These are phyloP conservation scores for Lasioglossum baleicum DNA, from an alignment of 1,140 invertebrate species.

Conservation along the genomic window DNA sequence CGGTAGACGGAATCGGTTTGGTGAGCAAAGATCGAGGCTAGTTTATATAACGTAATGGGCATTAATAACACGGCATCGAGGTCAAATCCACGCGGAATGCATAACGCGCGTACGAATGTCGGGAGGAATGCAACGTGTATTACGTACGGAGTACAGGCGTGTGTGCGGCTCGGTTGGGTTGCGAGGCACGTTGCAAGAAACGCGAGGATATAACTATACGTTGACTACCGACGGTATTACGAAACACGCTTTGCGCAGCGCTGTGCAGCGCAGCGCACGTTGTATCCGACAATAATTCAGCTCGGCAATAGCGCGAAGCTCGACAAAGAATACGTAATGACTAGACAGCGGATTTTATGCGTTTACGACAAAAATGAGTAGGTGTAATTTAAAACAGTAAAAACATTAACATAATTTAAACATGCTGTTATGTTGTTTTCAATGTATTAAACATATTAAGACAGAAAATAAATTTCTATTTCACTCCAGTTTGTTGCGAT, in stretches of 20 bases:
- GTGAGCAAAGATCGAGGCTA: not conserved
- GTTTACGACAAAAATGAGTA: too few species aligned
- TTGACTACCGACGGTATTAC: constrained; percentile 41
- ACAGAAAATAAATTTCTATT: too few species aligned
- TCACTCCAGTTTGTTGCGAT: too few species aligned
- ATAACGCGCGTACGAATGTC: constrained; percentile 45
- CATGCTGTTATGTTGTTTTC: too few species aligned
- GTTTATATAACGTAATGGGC: constrained; percentile 51
- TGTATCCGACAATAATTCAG: constrained; percentile 12
- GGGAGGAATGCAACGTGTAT: constrained; percentile 44
- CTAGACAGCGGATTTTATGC: not conserved
- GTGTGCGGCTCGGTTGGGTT: not conserved
- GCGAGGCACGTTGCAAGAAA: constrained; percentile 46
- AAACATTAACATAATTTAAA: too few species aligned
- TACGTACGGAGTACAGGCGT: constrained; percentile 38
- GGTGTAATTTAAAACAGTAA: too few species aligned
- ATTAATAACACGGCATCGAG: constrained; percentile 49
- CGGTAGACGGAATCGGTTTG: not conserved
- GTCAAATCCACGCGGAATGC: constrained; percentile 46
- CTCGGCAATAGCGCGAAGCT: not conserved
- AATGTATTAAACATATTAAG: too few species aligned
- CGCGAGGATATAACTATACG: constrained; percentile 27
- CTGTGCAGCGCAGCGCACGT: not conserved
- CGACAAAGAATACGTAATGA: constrained; percentile 4
- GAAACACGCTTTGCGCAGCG: constrained; percentile 5